Percentiles rank a stretch among this genome's conserved stretches.
Evolutionary conservation across 2,113 vertebrate genomes (phyloP).

Genomic region (Spheniscus mendiculus): DNA sequence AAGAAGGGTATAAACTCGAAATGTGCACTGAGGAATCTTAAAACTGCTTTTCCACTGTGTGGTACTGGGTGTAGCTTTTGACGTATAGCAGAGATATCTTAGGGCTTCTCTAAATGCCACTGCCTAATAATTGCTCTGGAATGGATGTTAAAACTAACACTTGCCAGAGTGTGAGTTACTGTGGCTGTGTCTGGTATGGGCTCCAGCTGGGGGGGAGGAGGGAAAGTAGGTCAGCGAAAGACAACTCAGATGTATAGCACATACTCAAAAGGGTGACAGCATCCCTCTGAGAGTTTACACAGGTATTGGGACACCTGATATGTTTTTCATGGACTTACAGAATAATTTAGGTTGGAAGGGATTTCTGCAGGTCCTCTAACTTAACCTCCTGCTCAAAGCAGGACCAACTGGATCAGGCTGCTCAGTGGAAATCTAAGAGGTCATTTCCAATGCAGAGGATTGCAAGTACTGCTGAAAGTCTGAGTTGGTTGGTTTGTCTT

Average conservation of each 20-base stretch:
- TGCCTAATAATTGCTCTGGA: background rate
- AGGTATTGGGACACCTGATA: background rate
- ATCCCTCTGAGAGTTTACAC: background rate
- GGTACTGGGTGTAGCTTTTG: background rate
- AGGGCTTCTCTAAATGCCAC: background rate
- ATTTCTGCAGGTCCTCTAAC: background rate
- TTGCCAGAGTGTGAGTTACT: background rate
- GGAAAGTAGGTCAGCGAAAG: background rate
- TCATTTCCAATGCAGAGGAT: background rate
- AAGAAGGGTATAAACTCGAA: background rate
- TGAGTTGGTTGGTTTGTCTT: background rate
- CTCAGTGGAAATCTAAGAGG: rapidly evolving
- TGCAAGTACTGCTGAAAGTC: background rate
- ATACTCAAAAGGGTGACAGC: background rate
- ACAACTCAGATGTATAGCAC: background rate
- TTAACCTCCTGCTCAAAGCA: background rate
- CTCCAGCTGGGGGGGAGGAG: background rate
- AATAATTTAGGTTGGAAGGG: background rate
- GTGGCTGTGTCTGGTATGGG: background rate
- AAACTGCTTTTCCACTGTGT: background rate
- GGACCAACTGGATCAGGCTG: background rate
- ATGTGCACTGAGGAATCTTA: background rate
- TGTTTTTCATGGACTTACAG: background rate
- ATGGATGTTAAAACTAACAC: background rate
- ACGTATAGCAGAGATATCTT: background rate